A percentile compares a stretch with the other conserved stretches of the same genome.
These are phyloP conservation scores for Heliconius sara DNA, from an alignment of 2,888 invertebrate species.

Conservation along the genomic window DNA sequence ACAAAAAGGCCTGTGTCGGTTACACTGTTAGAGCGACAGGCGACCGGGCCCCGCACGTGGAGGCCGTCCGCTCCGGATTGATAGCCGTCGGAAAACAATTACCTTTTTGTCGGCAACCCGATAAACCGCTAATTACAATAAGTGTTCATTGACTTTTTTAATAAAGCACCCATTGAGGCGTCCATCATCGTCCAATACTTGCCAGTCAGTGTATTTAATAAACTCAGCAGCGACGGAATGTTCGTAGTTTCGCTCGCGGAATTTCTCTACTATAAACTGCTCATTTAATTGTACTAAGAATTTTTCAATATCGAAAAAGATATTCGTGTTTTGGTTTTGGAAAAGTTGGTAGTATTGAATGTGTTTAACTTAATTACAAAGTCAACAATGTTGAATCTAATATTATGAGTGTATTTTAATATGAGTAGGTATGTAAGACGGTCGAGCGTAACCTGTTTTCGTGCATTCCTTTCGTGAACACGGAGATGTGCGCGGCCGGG, in stretches of 20 bases:
- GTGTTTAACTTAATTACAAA: slow-evolving; percentile 40
- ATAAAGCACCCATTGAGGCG: slow-evolving; percentile 76
- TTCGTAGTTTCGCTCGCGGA: slow-evolving; percentile 72
- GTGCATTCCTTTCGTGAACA: slow-evolving; percentile 72
- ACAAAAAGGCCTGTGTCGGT: slow-evolving; percentile 45
- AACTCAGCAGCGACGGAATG: slow-evolving; percentile 64
- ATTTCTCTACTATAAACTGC: slow-evolving; percentile 72
- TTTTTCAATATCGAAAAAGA: slow-evolving; percentile 57
- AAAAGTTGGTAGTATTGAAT: slow-evolving; percentile 16
- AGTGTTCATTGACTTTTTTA: slow-evolving; percentile 79
- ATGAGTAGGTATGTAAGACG: slow-evolving; percentile 60
- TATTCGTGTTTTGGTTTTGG: slow-evolving; percentile 43
- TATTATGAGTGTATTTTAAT: slow-evolving; percentile 66
- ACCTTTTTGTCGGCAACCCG: slow-evolving; percentile 75
- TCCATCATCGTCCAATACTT: slow-evolving; percentile 68
- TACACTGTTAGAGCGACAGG: slow-evolving; percentile 41
- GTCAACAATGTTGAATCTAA: slow-evolving; percentile 62
- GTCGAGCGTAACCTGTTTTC: slow-evolving; percentile 73
- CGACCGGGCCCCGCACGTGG: slow-evolving; percentile 58
- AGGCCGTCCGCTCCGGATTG: slow-evolving; percentile 55
- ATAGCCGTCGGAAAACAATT: slow-evolving; percentile 79
- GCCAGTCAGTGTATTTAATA: slow-evolving; percentile 83
- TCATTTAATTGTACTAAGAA: slow-evolving; percentile 54
- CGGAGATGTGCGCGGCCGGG: slow-evolving; percentile 54
- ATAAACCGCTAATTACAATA: slow-evolving; percentile 81